Conservation (phyloP, 1,140 invertebrate genomes). For the Pseudomyrmex concolor region DNA sequence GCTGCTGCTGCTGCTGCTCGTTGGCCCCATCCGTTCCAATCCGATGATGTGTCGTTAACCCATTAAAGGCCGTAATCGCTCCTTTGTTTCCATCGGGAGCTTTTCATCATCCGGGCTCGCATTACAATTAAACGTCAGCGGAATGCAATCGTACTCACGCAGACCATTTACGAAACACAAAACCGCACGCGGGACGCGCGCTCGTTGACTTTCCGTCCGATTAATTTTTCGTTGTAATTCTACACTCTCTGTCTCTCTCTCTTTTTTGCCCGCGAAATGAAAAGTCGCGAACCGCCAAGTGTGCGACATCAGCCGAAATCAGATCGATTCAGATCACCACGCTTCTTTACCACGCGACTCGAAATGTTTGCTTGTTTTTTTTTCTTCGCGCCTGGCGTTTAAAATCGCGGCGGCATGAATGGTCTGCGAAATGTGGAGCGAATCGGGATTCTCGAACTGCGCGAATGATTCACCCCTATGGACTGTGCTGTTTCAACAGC, state of each 20-base stretch:
- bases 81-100: conserved; percentile 24
- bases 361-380: too few species aligned
- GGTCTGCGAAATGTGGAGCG: too few species aligned
- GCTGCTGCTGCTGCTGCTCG: not conserved
- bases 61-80: conserved; percentile 47
- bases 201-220: conserved; percentile 11
- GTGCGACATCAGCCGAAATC: not conserved
- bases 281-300: not conserved
- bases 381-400: too few species aligned
- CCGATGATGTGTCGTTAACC: conserved; percentile 43
- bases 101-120: conserved; percentile 43
- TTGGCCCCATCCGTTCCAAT: conserved; percentile 7
- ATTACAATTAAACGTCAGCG: conserved; percentile 54
- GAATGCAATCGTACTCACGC: conserved; percentile 44
- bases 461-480: too few species aligned
- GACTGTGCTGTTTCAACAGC: too few species aligned
- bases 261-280: not conserved
- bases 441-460: too few species aligned
- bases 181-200: not conserved
- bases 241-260: too few species aligned
- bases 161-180: conserved; percentile 22
- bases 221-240: not conserved
- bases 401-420: too few species aligned
- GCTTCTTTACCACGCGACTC: too few species aligned
- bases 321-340: too few species aligned